Percentiles rank a stretch among this genome's conserved stretches.
phyloP scores from a whole-genome alignment of 2,113 vertebrate genomes.

The Podarcis raffonei region DNA sequence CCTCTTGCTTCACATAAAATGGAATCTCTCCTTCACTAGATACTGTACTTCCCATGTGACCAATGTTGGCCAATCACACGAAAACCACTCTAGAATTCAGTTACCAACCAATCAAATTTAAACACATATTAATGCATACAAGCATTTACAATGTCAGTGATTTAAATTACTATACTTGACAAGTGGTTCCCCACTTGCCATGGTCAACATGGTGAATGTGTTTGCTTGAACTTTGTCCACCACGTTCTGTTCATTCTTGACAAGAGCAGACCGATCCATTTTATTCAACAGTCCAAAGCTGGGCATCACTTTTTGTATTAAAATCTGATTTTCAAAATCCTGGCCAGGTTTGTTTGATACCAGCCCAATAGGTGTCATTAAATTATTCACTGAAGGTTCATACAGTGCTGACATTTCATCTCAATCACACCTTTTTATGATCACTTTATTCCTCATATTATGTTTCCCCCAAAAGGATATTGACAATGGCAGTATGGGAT shows the following conservation, averaged over 20 bases:
- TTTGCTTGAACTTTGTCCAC: not conserved
- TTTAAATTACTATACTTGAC: too few relatives aligned
- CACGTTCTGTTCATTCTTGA: not conserved
- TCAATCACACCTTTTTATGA: slow-evolving; percentile 22
- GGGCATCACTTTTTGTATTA: not conserved
- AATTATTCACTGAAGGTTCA: not conserved
- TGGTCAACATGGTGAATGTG: not conserved
- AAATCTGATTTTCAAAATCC: not conserved
- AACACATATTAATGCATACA: too few relatives aligned
- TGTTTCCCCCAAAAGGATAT: slow-evolving; percentile 4
- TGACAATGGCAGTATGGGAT: slow-evolving; percentile 10
- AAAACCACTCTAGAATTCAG: too few relatives aligned
- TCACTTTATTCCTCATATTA: not conserved
- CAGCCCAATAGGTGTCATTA: not conserved
- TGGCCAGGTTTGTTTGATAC: not conserved
- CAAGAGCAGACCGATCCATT: slow-evolving; percentile 3
- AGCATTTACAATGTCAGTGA: too few relatives aligned
- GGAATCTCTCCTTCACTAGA: too few relatives aligned
- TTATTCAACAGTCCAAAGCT: not conserved
- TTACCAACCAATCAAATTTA: too few relatives aligned
- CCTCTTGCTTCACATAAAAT: too few relatives aligned
- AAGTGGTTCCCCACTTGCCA: not conserved
- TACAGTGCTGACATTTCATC: not conserved
- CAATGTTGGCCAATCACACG: too few relatives aligned
- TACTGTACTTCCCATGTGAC: too few relatives aligned